Evolutionary conservation across 2,797 vertebrate species (phyloP).

Genomic region (Lerista edwardsae): DNA sequence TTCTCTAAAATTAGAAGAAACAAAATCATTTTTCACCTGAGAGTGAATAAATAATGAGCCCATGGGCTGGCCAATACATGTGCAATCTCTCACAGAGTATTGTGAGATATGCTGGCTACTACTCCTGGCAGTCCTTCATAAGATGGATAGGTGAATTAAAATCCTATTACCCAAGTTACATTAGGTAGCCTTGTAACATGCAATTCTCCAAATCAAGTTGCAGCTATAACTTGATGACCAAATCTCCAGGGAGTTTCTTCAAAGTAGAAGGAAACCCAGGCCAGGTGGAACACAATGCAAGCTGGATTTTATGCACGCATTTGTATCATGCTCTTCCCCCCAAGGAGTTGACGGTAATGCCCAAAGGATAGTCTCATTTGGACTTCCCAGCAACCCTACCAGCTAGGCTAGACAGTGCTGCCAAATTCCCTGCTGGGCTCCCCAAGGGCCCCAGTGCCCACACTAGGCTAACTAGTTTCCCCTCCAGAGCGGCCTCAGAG

Average conservation of each 20-base stretch:
- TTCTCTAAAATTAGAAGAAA: neutral
- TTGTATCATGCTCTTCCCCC: neutral
- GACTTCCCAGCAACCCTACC: neutral
- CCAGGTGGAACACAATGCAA: neutral
- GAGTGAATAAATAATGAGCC: slow-evolving; percentile 36
- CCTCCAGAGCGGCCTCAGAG: too few species aligned
- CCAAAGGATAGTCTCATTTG: neutral
- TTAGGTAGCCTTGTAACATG: slow-evolving; percentile 48
- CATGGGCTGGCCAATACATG: slow-evolving; percentile 11
- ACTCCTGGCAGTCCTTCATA: slow-evolving; percentile 46
- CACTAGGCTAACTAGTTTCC: too few species aligned
- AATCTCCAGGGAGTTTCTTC: slow-evolving; percentile 27
- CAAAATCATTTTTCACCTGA: slow-evolving; percentile 16
- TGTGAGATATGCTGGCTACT: slow-evolving; percentile 43
- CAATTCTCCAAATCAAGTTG: slow-evolving; percentile 67
- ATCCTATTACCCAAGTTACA: slow-evolving; percentile 55
- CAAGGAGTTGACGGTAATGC: neutral
- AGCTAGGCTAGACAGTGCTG: too few species aligned
- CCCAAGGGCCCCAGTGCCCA: too few species aligned
- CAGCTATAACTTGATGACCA: slow-evolving; percentile 42
- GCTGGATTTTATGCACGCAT: neutral
- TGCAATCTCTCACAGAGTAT: neutral
- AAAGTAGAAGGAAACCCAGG: neutral
- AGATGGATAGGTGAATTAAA: slow-evolving; percentile 67
- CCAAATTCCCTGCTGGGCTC: too few species aligned